A percentile compares a stretch with the other conserved stretches of the same genome.
These are phyloP conservation scores for Nesogale talazaci DNA, from an alignment of 2,113 vertebrate genomes.

Conservation along the genomic window DNA sequence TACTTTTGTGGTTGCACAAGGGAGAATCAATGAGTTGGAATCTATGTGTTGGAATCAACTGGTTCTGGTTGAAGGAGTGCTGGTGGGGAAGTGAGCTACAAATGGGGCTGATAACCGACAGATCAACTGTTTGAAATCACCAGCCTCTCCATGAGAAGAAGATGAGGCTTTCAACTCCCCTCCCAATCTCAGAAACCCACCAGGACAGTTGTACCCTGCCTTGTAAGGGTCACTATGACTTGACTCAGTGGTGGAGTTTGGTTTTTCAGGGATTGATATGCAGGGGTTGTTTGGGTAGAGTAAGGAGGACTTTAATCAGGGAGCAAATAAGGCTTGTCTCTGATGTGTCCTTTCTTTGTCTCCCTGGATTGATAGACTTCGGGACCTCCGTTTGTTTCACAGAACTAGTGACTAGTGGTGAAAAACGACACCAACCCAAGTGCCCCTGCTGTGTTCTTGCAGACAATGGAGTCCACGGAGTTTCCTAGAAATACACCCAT, in stretches of 20 bases:
- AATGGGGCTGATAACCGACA: no score
- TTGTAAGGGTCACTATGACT: no score
- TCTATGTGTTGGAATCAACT: not conserved
- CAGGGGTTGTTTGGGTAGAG: not conserved
- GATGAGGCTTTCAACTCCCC: no score
- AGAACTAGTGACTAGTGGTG: not conserved
- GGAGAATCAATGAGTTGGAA: no score
- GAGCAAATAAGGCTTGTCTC: not conserved
- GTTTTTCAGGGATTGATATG: no score
- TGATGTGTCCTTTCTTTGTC: not conserved
- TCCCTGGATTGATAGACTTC: not conserved
- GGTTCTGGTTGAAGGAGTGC: no score
- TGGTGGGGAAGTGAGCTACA: no score
- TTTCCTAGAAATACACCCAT: slow-evolving; percentile 92
- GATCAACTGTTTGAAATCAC: no score
- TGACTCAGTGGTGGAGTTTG: no score
- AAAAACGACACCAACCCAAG: not conserved
- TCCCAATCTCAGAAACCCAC: no score
- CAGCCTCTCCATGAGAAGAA: no score
- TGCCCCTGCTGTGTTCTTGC: not conserved
- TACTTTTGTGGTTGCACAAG: not conserved
- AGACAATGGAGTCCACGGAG: slow-evolving; percentile 92
- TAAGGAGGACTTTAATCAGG: not conserved
- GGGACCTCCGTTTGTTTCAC: not conserved
- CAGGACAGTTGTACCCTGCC: no score